Evolutionary conservation across 2,888 invertebrate species (phyloP), one percentile per base, ranked within the genome.

Genomic region (Macaria liturata): DNA sequence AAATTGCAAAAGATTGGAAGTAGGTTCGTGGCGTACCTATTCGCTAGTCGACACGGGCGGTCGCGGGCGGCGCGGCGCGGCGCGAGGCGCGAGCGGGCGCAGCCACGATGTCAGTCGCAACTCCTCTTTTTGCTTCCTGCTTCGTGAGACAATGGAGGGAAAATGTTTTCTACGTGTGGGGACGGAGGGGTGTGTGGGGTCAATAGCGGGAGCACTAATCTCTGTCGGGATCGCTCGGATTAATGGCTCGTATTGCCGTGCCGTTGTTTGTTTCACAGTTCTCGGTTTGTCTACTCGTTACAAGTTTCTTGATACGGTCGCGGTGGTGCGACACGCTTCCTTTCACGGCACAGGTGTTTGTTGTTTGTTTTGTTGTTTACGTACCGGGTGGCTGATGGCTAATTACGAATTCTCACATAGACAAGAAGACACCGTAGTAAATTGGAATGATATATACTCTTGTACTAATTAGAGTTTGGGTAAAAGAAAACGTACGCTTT

Each of bases 201-300:
- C 86, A 84, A 83, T 80, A 83, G 81, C 75, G 80, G 82, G 83
- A 81, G 82, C 83, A 84, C 84, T 90, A 88, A 89, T 90, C 89
- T 90, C 81, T 84, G 86, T 78, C 82, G 81, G 84, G 83, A 85
- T 88, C 84, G 87, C 83, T 83, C 76, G 83, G 86, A 89, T 89
- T 88, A 90, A 90, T 88, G 86, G 86, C 79, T 87, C 84, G 86
- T 83, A 86, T 86, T 88, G 85, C 84, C 82, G 78, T 85, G 82
- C 82, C 82, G 85, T 85, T 88, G 86, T 86, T 88, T 86, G 86
- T 83, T 84, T 75, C 80, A 68, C 74, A 81, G 76, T 83, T 86
- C 76, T 81, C 78, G 73, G 75, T 80, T 81, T 78, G 75, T 80
- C 71, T 77, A 71, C 71, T 82, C 80, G 79, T 83, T 84, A 78